Evolutionary conservation across 2,888 invertebrate species (phyloP).

Genomic region (Prosapia bicincta): DNA sequence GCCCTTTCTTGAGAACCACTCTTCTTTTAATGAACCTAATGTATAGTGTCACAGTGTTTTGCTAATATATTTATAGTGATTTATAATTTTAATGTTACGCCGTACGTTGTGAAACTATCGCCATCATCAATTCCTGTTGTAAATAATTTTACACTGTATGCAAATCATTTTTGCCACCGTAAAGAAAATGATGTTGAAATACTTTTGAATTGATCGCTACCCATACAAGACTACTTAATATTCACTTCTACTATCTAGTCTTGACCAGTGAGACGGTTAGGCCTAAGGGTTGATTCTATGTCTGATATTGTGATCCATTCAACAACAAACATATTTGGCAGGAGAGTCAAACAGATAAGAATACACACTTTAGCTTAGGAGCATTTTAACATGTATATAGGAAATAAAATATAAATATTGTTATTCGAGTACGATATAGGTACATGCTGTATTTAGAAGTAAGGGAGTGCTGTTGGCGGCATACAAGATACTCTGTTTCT

Average conservation of each 20-base stretch:
- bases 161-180: background rate
- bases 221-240: background rate
- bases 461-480: too few species aligned
- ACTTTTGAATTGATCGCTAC: background rate
- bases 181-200: background rate
- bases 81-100: background rate
- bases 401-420: background rate
- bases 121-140: background rate
- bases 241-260: background rate
- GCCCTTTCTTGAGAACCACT: too few species aligned
- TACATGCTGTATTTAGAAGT: background rate
- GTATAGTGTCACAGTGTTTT: background rate
- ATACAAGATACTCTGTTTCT: too few species aligned
- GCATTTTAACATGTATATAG: background rate
- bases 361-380: background rate
- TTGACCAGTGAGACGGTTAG: background rate
- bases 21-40: background rate
- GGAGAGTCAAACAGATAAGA: background rate
- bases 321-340: background rate
- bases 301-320: background rate
- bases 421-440: background rate
- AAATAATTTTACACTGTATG: background rate
- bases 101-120: background rate
- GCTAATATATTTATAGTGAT: slow-evolving; percentile 2
- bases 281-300: background rate